Evolutionary conservation across 2,888 invertebrate species (phyloP), one percentile per base, ranked within the genome.

Genomic region (Pollenia amentaria): DNA sequence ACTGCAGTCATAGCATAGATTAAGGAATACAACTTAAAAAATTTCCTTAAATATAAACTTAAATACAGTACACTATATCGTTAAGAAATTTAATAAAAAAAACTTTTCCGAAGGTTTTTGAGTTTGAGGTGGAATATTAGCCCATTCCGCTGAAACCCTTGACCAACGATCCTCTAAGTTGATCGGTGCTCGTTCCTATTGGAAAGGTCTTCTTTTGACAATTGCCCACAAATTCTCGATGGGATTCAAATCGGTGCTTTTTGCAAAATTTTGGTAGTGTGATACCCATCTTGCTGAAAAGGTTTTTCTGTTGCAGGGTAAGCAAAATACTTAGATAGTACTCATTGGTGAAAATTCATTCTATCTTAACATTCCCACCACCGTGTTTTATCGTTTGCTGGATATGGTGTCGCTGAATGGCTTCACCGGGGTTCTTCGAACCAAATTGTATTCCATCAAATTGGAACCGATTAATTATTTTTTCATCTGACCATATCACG

Each of bases 401-500:
- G n/a, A n/a, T n/a, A 48, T 60, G 29, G 14, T 60, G 29, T 12
- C 57, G 57, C 29, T 60, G 57, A 60, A 60, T 60, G 57, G 57
- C 29, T 21, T 60, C 57, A 60, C 21, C 29, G 57, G 29, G 57
- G 29, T 29, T 60, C 57, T 60, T 60, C 57, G 10, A 60, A 60
- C 57, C 21, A 60, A 29, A 60, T 29, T 60, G 57, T 29, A 60
- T 60, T 29, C 57, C 57, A 60, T 60, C n/a, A n/a, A n/a, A n/a
- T n/a, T n/a, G n/a, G n/a, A n/a, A n/a, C n/a, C n/a, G n/a, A n/a
- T n/a, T n/a, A n/a, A n/a, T n/a, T n/a, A n/a, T n/a, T n/a, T n/a
- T n/a, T n/a, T n/a, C n/a, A n/a, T n/a, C n/a, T n/a, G n/a, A n/a
- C n/a, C n/a, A n/a, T n/a, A n/a, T n/a, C 57, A 55, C 55, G n/a